Evolutionary conservation across 53 echinoderm and acorn worm species (phyloP).

Genomic region (Pentamera pediparva): DNA sequence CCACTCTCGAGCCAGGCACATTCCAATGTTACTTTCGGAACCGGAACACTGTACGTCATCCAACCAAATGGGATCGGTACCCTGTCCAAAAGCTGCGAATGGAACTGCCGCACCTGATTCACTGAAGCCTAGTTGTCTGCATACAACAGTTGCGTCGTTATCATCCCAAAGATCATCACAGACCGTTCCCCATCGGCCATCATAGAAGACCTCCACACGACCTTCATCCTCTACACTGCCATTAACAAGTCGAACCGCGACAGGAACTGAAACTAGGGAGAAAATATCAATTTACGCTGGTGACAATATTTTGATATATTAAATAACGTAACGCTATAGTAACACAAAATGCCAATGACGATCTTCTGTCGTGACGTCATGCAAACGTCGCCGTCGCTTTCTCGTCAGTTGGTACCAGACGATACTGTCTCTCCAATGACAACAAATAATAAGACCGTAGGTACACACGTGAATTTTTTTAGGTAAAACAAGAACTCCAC

Average conservation of each 20-base stretch:
- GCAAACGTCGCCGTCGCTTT: too few relatives aligned
- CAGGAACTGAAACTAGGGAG: too few relatives aligned
- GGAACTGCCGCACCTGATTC: not conserved
- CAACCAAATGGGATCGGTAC: not conserved
- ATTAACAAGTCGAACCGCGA: not conserved
- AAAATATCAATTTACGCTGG: too few relatives aligned
- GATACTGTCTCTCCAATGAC: too few relatives aligned
- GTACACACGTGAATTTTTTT: too few relatives aligned
- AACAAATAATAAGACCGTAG: too few relatives aligned
- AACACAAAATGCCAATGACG: too few relatives aligned
- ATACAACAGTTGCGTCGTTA: not conserved
- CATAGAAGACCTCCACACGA: not conserved
- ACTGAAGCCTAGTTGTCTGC: not conserved
- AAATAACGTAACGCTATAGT: too few relatives aligned
- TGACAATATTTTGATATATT: too few relatives aligned
- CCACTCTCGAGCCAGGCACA: not conserved
- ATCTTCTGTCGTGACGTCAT: too few relatives aligned
- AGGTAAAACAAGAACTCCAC: too few relatives aligned
- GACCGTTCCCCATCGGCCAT: not conserved
- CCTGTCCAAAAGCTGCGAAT: not conserved
- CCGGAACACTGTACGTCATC: not conserved
- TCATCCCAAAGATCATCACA: conserved; percentile 6
- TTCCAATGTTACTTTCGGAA: not conserved
- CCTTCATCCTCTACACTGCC: not conserved
- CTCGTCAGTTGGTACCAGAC: too few relatives aligned